Base-by-base conservation (phyloP, 2,113 vertebrate species). In the Rana temporaria region DNA sequence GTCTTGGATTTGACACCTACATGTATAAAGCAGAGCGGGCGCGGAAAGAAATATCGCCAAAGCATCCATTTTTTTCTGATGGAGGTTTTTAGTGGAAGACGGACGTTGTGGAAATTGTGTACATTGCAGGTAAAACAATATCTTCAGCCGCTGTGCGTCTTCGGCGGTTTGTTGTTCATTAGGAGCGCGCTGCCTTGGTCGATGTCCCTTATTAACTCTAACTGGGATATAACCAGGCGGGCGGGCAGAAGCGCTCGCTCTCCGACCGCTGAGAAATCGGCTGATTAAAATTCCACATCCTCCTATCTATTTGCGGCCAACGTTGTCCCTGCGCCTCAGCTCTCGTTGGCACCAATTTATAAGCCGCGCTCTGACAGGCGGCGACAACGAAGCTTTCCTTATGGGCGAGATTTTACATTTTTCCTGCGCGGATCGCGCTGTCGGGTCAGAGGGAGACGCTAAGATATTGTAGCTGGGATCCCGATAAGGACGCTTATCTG, bases 271-370 rank as follows among this genome's bases (percentile, higher is more conserved):
- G 53, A 7, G 30, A 12, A 48, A 9, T 64, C 57, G 24, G 22
- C 73, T 76, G 38, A 76, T 76, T 76, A 76, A n/a, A 62, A 62
- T 52, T 63, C 73, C 15, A 22, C 73, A 52, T 15, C 56, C 73
- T 52, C 55, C 73, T 32, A 34, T 59, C 71, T 59, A 74, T 74
- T 60, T 64, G 59, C n/a, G 48, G 57, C 30, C 34, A n/a, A 22
- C 20, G 26, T 14, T 11, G n/a, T 38, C 17, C 7, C 30, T 9
- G 14, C n/a, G 55, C 55, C 68, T 26, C n/a, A 14, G 16, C 42
- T 74, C 53, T 53, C 18, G 70, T 57, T 56, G 59, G 55, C 55
- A 14, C 19, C 72, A 19, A 26, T 76, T 63, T 63, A 63, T 74
- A 59, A 60, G 32, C 12, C 55, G 52, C 57, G 18, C 19, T 30